phyloP scores from a whole-genome alignment of 1,140 invertebrate species.

The Nephila pilipes region DNA sequence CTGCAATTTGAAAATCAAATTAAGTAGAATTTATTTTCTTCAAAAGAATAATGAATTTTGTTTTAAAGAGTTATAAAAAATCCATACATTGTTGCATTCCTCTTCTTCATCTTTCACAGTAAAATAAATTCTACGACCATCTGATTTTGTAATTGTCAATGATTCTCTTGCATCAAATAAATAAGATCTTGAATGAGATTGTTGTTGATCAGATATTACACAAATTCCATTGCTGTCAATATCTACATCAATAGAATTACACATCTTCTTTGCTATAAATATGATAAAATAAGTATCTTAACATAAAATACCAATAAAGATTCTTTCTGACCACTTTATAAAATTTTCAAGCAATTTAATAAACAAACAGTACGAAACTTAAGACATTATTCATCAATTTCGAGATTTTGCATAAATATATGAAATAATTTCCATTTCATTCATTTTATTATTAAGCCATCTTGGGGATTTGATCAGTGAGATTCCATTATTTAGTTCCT shows the following conservation, averaged over 20 bases:
- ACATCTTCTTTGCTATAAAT: not conserved
- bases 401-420: no score
- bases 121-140: slow-evolving; percentile 63
- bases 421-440: no score
- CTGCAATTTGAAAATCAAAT: slow-evolving; percentile 39
- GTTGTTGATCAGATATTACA: not conserved
- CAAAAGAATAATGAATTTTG: not conserved
- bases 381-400: no score
- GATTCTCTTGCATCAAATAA: slow-evolving; percentile 2
- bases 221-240: not conserved
- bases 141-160: slow-evolving; percentile 35
- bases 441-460: no score
- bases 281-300: not conserved
- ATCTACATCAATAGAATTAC: not conserved
- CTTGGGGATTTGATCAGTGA: no score
- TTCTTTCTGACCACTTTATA: no score
- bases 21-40: not conserved
- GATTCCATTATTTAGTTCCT: no score
- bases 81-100: slow-evolving; percentile 26
- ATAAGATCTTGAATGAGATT: slow-evolving; percentile 4
- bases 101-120: slow-evolving; percentile 42
- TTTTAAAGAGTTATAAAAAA: not conserved
- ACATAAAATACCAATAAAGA: not conserved
- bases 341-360: no score
- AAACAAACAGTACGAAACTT: no score